A percentile compares a stretch with the other conserved stretches of the same genome.
These are phyloP conservation scores for Tiliacea aurago DNA, from an alignment of 2,888 invertebrate genomes.

Conservation along the genomic window DNA sequence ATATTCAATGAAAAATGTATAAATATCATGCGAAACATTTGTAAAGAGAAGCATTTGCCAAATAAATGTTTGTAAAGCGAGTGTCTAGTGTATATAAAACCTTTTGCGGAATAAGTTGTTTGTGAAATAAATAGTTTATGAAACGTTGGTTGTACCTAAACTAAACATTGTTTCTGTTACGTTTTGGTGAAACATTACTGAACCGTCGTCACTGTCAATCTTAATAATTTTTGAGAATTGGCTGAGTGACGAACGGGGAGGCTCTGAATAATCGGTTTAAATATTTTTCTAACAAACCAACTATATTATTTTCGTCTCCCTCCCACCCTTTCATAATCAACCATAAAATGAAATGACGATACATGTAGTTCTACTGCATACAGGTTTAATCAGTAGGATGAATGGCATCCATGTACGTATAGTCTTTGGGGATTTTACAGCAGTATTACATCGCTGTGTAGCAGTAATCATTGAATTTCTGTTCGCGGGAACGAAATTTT, in stretches of 20 bases:
- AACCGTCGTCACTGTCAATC: background rate
- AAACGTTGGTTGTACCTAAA: too few species aligned
- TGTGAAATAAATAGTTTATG: too few species aligned
- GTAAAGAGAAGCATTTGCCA: too few species aligned
- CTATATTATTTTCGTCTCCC: background rate
- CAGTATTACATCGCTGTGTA: conserved; percentile 8
- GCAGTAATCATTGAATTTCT: conserved; percentile 22
- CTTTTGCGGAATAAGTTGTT: too few species aligned
- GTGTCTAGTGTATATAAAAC: too few species aligned
- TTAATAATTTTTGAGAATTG: conserved; percentile 12
- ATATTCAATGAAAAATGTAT: too few species aligned
- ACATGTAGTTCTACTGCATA: conserved; percentile 36
- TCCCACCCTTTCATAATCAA: background rate
- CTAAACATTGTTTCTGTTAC: too few species aligned
- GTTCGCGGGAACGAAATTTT: background rate
- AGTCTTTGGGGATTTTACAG: conserved; percentile 36
- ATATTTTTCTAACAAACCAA: background rate
- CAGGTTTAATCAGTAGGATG: conserved; percentile 37
- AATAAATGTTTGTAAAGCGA: too few species aligned
- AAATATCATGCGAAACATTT: too few species aligned
- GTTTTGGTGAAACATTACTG: too few species aligned
- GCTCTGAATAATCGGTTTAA: background rate
- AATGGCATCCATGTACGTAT: conserved; percentile 33
- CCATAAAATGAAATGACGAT: conserved; percentile 25
- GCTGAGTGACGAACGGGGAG: background rate